Evolutionary conservation across 2,888 invertebrate genomes (phyloP).

Genomic region (Blastobasis adustella): DNA sequence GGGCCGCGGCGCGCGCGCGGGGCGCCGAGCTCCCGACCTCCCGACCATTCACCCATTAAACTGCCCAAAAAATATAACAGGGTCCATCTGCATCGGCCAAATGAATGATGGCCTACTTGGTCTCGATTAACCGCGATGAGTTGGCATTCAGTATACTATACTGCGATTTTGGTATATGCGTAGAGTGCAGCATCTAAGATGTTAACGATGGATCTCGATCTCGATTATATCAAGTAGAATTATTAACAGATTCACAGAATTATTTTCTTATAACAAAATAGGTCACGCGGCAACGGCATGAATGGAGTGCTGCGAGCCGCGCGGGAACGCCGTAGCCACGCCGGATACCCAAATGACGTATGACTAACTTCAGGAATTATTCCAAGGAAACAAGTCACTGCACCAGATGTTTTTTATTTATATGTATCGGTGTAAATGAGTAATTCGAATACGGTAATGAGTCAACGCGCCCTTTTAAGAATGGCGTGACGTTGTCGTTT

Average conservation of each 20-base stretch:
- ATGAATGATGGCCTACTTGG: too few relatives aligned
- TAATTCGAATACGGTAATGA: conserved; percentile 50
- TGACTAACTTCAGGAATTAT: conserved; percentile 15
- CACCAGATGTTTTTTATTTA: conserved; percentile 29
- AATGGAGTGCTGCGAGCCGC: conserved; percentile 3
- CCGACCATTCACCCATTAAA: conserved; percentile 48
- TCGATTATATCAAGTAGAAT: too few relatives aligned
- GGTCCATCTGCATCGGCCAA: not conserved
- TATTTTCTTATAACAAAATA: not conserved
- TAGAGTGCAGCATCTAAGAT: too few relatives aligned
- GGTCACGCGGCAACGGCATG: conserved; percentile 6
- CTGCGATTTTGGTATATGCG: too few relatives aligned
- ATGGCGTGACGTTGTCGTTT: conserved; percentile 38
- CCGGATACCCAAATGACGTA: conserved; percentile 7
- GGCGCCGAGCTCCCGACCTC: conserved; percentile 37
- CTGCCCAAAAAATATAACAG: conserved; percentile 15
- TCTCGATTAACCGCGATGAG: too few relatives aligned
- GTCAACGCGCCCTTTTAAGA: conserved; percentile 41
- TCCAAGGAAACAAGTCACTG: conserved; percentile 27
- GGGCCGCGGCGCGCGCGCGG: conserved; percentile 48
- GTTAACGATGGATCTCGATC: too few relatives aligned
- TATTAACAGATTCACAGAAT: too few relatives aligned
- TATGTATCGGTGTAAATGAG: conserved; percentile 40
- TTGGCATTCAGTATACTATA: too few relatives aligned
- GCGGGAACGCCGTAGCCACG: not conserved